Evolutionary conservation across 2,888 invertebrate species (phyloP).

Genomic region (Tachina fera): DNA sequence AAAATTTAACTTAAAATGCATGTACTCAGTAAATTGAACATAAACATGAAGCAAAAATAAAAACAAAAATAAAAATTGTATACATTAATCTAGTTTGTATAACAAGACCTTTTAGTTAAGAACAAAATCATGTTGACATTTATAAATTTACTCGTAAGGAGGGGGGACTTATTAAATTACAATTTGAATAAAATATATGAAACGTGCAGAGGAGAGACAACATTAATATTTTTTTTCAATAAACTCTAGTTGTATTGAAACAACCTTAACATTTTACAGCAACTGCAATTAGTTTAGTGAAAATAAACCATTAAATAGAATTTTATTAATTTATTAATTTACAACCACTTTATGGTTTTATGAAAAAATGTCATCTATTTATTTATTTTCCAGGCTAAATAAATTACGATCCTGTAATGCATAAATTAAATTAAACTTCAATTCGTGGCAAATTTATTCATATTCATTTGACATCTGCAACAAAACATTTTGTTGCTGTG

Average conservation of each 20-base stretch:
- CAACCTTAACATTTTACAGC: neutral
- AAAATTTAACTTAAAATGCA: neutral
- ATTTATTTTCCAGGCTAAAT: neutral
- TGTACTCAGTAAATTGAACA: neutral
- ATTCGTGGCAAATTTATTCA: neutral
- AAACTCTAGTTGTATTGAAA: neutral
- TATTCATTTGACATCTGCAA: neutral
- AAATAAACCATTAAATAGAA: neutral
- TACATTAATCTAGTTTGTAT: too few species aligned
- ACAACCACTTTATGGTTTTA: constrained; percentile 7
- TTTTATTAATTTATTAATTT: neutral
- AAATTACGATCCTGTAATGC: neutral
- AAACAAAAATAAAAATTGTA: neutral
- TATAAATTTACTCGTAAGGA: neutral
- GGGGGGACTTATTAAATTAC: neutral
- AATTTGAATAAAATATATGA: neutral
- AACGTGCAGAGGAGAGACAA: neutral
- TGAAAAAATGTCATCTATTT: neutral
- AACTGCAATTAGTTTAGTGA: neutral
- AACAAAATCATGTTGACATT: neutral
- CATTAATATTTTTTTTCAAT: neutral
- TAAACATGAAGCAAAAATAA: neutral
- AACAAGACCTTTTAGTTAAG: neutral
- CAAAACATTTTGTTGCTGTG: neutral
- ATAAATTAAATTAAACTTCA: neutral